phyloP scores from a whole-genome alignment of 2,888 invertebrate species.

The Aleiodes leptofemur region DNA sequence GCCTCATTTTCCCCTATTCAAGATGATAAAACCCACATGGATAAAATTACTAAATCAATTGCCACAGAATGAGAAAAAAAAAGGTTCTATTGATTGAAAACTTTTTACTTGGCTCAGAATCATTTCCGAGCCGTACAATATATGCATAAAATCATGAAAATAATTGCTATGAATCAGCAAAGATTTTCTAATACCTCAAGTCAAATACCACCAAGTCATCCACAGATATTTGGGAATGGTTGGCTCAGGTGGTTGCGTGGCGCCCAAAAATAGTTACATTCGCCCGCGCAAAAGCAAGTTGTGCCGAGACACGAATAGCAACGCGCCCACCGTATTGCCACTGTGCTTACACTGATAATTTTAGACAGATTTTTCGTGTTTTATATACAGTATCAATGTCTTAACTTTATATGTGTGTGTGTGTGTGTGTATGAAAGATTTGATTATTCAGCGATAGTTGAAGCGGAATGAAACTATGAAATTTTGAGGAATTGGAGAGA shows the following conservation, averaged over 20 bases:
- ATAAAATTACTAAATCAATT: too few species aligned
- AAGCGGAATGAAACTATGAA: neutral
- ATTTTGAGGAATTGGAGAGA: slow-evolving; percentile 30
- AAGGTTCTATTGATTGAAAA: too few species aligned
- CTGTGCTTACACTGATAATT: slow-evolving; percentile 65
- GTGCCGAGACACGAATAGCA: slow-evolving; percentile 70
- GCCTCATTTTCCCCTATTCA: too few species aligned
- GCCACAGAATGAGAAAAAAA: too few species aligned
- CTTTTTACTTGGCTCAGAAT: too few species aligned
- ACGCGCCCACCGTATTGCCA: slow-evolving; percentile 70
- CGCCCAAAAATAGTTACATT: slow-evolving; percentile 69
- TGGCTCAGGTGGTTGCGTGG: slow-evolving; percentile 74
- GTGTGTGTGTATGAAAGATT: neutral
- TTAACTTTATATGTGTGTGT: neutral
- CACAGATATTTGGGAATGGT: slow-evolving; percentile 71
- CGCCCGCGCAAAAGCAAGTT: slow-evolving; percentile 73
- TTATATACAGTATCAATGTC: slow-evolving; percentile 10
- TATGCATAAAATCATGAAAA: neutral
- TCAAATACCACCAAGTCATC: slow-evolving; percentile 64
- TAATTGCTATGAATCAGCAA: slow-evolving; percentile 9
- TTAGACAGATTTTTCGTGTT: slow-evolving; percentile 59
- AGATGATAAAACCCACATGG: too few species aligned
- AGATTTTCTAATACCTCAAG: slow-evolving; percentile 50
- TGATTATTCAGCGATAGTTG: slow-evolving; percentile 37
- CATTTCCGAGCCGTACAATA: neutral